These are phyloP conservation scores for Ceratina japonica DNA, from an alignment of 1,140 invertebrate species.

Conservation along the genomic window DNA sequence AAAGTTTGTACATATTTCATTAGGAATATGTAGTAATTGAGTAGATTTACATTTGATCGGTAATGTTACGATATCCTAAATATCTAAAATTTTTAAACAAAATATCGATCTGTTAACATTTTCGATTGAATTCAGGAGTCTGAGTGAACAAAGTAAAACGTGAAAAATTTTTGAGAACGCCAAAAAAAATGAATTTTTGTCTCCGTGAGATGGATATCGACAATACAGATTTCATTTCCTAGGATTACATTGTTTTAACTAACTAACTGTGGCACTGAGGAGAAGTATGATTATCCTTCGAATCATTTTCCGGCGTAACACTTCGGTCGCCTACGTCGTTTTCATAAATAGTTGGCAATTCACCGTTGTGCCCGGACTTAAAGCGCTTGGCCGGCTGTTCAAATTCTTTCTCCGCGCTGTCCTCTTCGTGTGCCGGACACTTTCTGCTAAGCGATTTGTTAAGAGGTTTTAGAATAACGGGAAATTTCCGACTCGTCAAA, in stretches of 20 bases:
- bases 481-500: slow-evolving; percentile 29
- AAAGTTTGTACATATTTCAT: slow-evolving; percentile 1
- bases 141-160: too few species aligned
- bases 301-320: not conserved
- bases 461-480: slow-evolving; percentile 17
- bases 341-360: slow-evolving; percentile 2
- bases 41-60: not conserved
- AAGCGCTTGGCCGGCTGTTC: slow-evolving; percentile 30
- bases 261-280: slow-evolving; percentile 25
- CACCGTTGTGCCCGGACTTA: slow-evolving; percentile 7
- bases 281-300: not conserved
- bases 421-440: not conserved
- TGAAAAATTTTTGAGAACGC: not conserved
- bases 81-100: too few species aligned
- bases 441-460: slow-evolving; percentile 8
- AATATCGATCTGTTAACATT: too few species aligned
- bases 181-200: not conserved
- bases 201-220: not conserved
- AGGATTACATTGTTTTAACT: not conserved
- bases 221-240: not conserved
- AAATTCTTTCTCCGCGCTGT: slow-evolving; percentile 2
- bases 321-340: not conserved
- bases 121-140: too few species aligned
- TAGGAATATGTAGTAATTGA: not conserved
- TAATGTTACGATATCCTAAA: too few species aligned